These are phyloP conservation scores for Tarsius wallacei DNA, from an alignment of 2,797 vertebrate species.

Conservation along the genomic window DNA sequence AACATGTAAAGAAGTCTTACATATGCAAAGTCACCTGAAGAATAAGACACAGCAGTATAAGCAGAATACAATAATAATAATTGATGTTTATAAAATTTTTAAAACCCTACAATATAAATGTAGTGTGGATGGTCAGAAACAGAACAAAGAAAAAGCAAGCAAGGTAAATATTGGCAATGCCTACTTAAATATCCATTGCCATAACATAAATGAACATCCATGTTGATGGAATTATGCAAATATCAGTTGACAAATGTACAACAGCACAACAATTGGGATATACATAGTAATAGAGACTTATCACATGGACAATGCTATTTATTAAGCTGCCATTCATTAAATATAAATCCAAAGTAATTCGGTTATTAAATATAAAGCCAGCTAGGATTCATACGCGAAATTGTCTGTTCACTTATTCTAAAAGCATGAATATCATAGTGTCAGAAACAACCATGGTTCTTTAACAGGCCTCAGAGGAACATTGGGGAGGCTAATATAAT, in stretches of 20 bases:
- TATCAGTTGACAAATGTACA: not conserved
- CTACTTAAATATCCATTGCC: slow-evolving; percentile 28
- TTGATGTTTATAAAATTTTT: not conserved
- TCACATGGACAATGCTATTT: slow-evolving; percentile 22
- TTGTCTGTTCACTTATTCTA: not conserved
- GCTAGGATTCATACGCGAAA: not conserved
- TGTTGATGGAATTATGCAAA: slow-evolving; percentile 26
- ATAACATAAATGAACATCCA: slow-evolving; percentile 14
- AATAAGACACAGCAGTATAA: slow-evolving; percentile 24
- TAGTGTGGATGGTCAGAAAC: not conserved
- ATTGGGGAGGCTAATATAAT: not conserved
- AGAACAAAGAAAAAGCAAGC: slow-evolving; percentile 58
- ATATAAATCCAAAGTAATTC: not conserved
- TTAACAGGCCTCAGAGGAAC: slow-evolving; percentile 1
- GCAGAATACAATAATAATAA: slow-evolving; percentile 24
- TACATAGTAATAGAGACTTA: not conserved
- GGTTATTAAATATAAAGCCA: slow-evolving; percentile 3
- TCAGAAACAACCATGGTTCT: slow-evolving; percentile 3
- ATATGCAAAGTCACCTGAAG: slow-evolving; percentile 33
- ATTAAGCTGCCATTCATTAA: slow-evolving; percentile 48
- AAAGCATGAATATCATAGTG: not conserved
- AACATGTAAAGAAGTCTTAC: not conserved
- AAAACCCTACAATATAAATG: not conserved
- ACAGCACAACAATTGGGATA: slow-evolving; percentile 10
- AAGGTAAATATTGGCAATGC: slow-evolving; percentile 38